Evolutionary conservation across 2,113 vertebrate species (phyloP), one percentile per base, ranked within the genome.

Genomic region (Phyllostomus hastatus): DNA sequence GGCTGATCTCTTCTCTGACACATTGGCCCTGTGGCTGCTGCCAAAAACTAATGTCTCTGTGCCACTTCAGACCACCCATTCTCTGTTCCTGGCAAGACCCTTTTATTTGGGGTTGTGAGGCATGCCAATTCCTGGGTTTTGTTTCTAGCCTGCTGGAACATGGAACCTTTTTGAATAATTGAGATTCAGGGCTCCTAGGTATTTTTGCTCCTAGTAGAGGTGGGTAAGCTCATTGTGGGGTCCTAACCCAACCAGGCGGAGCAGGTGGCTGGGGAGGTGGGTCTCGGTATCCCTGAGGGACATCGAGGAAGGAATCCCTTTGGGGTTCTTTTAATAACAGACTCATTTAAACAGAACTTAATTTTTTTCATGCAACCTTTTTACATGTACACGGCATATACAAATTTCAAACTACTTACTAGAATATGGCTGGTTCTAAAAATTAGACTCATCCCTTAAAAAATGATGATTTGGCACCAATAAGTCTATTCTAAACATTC

Each of bases 31-130:
- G 4, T 33, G 64, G 10, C 88, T 38, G 73, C 83, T 52, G 88
- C 96, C 95, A 69, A 41, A 73, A 66, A 0, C 79, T 83, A 24
- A 50, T 93, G n/a, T 96, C 73, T 94, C 94, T 24, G 28, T 52
- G 82, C 54, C 16, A 17, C 88, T 89, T 83, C 50, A 73, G 67
- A 84, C 52, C 75, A 31, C 67, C 75, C 67, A 20, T 1, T 84
- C 88, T 94, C 69, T 72, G 64, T 90, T 75, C 86, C 50, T 15
- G 33, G 90, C 76, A 72, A 69, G 80, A 57, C 69, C 91, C 76
- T 96, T 92, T 95, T 20, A 64, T 72, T 80, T 48, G 75, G 46
- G 87, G 14, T 48, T 50, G 41, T 1, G 46, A 67, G 61, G 90
- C 64, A 24, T 59, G 35, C 2, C 80, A 35, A 1, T 35, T 61